These are phyloP conservation scores for Syngnathus rostellatus DNA, from an alignment of 2,797 vertebrate species.

Conservation along the genomic window DNA sequence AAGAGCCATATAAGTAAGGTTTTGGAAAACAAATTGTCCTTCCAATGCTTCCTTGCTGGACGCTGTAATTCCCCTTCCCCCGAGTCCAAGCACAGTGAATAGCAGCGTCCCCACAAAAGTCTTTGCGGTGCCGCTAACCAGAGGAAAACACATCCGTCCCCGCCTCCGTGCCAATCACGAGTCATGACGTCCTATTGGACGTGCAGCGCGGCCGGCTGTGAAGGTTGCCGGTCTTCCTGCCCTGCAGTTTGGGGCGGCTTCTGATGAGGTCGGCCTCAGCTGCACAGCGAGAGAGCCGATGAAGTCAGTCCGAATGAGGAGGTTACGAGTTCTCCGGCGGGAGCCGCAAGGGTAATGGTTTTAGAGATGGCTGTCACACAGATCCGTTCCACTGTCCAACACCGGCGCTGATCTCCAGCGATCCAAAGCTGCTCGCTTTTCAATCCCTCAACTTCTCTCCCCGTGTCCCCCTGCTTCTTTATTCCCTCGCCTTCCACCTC, in stretches of 20 bases:
- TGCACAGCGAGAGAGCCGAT: conserved; percentile 57
- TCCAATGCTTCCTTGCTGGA: conserved; percentile 19
- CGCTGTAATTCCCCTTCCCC: conserved; percentile 25
- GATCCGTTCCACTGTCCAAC: conserved; percentile 75
- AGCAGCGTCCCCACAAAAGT: conserved; percentile 44
- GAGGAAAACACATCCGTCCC: conserved; percentile 42
- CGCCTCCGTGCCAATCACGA: conserved; percentile 47
- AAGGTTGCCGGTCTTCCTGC: conserved; percentile 40
- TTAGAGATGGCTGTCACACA: conserved; percentile 77
- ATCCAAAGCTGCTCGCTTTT: conserved; percentile 50
- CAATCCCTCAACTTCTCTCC: conserved; percentile 56
- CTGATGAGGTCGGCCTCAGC: conserved; percentile 49
- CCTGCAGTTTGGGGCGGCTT: conserved; percentile 40
- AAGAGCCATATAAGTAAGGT: not conserved
- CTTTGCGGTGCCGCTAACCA: conserved; percentile 48
- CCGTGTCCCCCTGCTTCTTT: conserved; percentile 51
- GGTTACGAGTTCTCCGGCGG: conserved; percentile 60
- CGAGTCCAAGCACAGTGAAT: conserved; percentile 41
- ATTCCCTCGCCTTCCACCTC: conserved; percentile 44
- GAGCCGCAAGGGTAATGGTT: conserved; percentile 69
- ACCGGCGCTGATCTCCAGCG: conserved; percentile 59
- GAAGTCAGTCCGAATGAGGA: conserved; percentile 61
- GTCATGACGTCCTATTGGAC: conserved; percentile 47
- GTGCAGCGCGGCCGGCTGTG: conserved; percentile 45
- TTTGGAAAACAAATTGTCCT: conserved; percentile 1